A percentile compares a stretch with the other conserved stretches of the same genome.
These are phyloP conservation scores for Melanotaenia pygmaea DNA, from an alignment of 2,797 vertebrate species.

Conservation along the genomic window DNA sequence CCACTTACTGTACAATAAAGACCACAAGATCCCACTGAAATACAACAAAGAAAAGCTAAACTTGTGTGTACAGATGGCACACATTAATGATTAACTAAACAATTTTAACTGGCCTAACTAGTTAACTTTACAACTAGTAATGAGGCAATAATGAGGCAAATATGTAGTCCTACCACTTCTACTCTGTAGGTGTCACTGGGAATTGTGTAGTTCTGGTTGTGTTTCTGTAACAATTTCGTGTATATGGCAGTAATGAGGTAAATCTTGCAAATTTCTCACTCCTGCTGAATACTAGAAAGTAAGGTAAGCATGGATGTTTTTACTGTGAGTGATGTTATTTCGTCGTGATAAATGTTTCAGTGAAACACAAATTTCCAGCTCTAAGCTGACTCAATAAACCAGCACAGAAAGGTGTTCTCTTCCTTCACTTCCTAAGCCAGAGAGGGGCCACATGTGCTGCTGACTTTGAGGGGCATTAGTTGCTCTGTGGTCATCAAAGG, in stretches of 20 bases:
- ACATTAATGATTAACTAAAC: neutral
- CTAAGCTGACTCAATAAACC: slow-evolving; percentile 9
- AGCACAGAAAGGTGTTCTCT: slow-evolving; percentile 13
- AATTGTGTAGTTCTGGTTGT: neutral
- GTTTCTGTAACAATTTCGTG: neutral
- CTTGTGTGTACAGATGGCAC: too few relatives aligned
- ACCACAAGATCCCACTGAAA: too few relatives aligned
- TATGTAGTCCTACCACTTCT: neutral
- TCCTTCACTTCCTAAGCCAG: slow-evolving; percentile 20
- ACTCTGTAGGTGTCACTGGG: neutral
- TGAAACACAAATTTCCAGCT: slow-evolving; percentile 14
- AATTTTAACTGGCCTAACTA: neutral
- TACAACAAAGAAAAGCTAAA: too few relatives aligned
- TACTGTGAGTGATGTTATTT: slow-evolving; percentile 13
- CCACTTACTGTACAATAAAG: neutral
- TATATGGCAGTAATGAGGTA: neutral
- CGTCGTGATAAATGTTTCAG: slow-evolving; percentile 11
- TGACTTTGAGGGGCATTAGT: slow-evolving; percentile 78
- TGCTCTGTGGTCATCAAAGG: slow-evolving; percentile 88
- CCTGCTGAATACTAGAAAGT: neutral
- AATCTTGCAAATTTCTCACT: neutral
- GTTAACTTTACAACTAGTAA: too few relatives aligned
- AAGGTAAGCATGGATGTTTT: neutral
- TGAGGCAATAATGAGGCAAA: neutral
- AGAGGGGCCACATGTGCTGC: slow-evolving; percentile 75